Evolutionary conservation across 1,140 invertebrate species (phyloP), one percentile per base, ranked within the genome.

Genomic region (Diplogasteroides magnus): DNA sequence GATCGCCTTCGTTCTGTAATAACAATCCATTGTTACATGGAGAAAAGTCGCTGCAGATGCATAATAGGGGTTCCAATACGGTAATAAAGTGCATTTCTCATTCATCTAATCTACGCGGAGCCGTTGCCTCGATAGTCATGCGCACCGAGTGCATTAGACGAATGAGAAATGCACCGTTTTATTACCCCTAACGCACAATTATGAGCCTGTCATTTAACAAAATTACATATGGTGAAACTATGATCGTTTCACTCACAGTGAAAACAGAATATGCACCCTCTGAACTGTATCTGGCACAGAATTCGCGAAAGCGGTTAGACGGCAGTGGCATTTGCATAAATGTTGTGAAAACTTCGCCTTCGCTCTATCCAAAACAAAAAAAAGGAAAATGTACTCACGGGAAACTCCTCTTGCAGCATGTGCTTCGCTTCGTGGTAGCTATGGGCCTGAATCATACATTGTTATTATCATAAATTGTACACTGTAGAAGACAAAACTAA

Each of bases 371-470:
- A 48, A 48, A 19, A 11, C 19, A 6, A 48, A 48, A 11, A 48
- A 48, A 48, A 11, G 37, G 19, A 11, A 48, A 27, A 37, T 26
- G 29, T 56, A 57, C 71, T n/a, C 23, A 73, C 71, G 2, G 48
- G 37, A 64, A 74, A 74, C 37, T 75, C 74, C 32, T 75, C 68
- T 25, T 75, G 74, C 1, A 74, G 68, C 62, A 74, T 74, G 55
- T 75, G 69, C 28, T 31, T 55, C 27, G 64, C 29, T 28, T 69
- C 28, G 26, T 70, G 67, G 25, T 57, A 29, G 2, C 62, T 60
- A 26, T 71, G 74, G 1, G 72, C 37, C 37, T 48, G 37, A 19
- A 48, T n/a, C n/a, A n/a, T 11, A 48, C 19, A 48, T 48, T 11
- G 6, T 48, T 48, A 48, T 6, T 48, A 11, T 48, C 19, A 19